Conservation (phyloP, 2,888 invertebrate genomes). For the Cephus pulcher region DNA sequence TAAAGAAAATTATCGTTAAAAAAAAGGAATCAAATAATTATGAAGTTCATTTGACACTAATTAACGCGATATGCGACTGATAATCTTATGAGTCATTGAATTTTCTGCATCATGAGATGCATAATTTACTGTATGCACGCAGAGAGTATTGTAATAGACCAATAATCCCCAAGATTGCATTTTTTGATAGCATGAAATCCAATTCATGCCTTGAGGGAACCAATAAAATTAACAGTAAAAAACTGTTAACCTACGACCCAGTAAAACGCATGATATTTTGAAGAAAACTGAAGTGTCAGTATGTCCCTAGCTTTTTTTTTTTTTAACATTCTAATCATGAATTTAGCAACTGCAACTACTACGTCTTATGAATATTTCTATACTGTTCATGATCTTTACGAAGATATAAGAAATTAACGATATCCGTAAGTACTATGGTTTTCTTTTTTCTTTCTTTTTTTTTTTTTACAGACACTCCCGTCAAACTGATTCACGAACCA, state of each 20-base stretch:
- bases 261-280: background rate
- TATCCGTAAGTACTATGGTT: background rate
- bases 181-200: background rate
- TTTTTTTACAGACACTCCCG: conserved; percentile 48
- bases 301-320: background rate
- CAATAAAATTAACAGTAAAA: background rate
- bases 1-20: background rate
- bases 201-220: background rate
- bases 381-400: background rate
- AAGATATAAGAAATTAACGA: background rate
- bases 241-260: background rate
- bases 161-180: background rate
- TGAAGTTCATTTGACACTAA: no score
- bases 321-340: background rate
- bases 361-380: background rate
- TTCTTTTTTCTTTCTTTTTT: background rate
- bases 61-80: no score
- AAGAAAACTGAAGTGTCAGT: background rate
- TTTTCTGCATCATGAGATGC: background rate
- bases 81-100: no score
- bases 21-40: background rate
- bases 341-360: background rate
- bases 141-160: background rate
- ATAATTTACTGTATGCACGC: background rate
- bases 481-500: conserved; percentile 68